Evolutionary conservation across 2,797 vertebrate species (phyloP), one percentile per base, ranked within the genome.

Genomic region (Eulemur rubriventer): DNA sequence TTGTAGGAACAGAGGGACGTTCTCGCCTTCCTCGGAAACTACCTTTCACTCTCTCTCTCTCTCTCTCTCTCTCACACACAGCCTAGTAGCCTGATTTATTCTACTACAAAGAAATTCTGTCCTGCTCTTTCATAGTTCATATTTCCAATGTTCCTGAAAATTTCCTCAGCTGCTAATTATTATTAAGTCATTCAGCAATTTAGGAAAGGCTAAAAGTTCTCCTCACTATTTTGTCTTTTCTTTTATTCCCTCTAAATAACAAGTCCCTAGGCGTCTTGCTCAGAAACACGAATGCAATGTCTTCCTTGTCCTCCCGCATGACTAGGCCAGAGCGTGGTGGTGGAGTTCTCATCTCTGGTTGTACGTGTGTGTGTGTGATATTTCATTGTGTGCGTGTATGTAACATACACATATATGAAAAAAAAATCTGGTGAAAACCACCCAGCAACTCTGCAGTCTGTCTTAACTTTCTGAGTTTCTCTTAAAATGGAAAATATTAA

Each of bases 401-500:
- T 57, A 35, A 65, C n/a, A n/a, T 18, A n/a, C 63, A 65, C 17
- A 24, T 10, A n/a, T 46, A 38, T n/a, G 2, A 10, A 43, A 69
- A 79, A 79, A 46, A 67, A 75, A 46, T 57, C 70, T 81, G 26
- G 24, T 89, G 88, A 92, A 95, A 97, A 87, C 17, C 41, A 80
- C 48, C 22, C 17, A 96, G 88, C 24, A 95, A 87, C 65, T 26
- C 6, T 61, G 7, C 11, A 57, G 69, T 94, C 26, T 10, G 38
- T 84, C 92, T 96, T 95, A 93, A 69, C 95, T 91, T 93, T 88
- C 69, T 63, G 73, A 35, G 22, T 91, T 96, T 92, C 94, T 97
- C 97, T 97, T 94, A 95, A 97, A 91, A 87, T 86, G 87, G 69
- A 69, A 97, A 96, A 96, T 82, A 97, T 86, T 85, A 90, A 80